phyloP scores from a whole-genome alignment of 2,888 invertebrate genomes.

The Melinopterus prodromus region DNA sequence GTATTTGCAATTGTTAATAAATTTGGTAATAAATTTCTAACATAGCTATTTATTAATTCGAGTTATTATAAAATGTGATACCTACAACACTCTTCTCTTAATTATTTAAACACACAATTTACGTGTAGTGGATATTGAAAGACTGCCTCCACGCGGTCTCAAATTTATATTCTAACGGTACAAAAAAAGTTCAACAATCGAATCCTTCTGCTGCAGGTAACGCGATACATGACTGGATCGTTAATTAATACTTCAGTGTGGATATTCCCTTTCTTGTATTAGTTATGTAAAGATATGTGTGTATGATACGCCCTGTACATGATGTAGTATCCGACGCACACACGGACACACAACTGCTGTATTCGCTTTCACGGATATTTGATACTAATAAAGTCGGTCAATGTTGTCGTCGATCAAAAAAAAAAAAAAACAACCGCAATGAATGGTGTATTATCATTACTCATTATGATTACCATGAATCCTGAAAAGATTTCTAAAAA shows the following conservation, averaged over 20 bases:
- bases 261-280: constrained; percentile 19
- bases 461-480: background rate
- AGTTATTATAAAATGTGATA: background rate
- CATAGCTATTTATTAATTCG: background rate
- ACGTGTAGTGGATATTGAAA: background rate
- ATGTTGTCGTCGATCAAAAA: constrained; percentile 16
- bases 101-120: constrained; percentile 4
- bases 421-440: constrained; percentile 5
- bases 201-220: background rate
- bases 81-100: background rate
- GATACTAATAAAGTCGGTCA: constrained; percentile 26
- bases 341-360: background rate
- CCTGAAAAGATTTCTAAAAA: background rate
- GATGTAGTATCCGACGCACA: constrained; percentile 12
- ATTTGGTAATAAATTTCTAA: background rate
- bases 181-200: background rate
- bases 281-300: constrained; percentile 19
- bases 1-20: too few relatives aligned
- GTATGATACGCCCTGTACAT: constrained; percentile 7
- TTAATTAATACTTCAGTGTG: constrained; percentile 19
- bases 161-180: background rate
- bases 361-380: constrained; percentile 5
- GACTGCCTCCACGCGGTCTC: background rate
- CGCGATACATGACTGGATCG: constrained; percentile 6
- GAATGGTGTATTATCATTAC: background rate